These are phyloP conservation scores for Sciurus carolinensis DNA, from an alignment of 2,797 vertebrate species.

Conservation along the genomic window DNA sequence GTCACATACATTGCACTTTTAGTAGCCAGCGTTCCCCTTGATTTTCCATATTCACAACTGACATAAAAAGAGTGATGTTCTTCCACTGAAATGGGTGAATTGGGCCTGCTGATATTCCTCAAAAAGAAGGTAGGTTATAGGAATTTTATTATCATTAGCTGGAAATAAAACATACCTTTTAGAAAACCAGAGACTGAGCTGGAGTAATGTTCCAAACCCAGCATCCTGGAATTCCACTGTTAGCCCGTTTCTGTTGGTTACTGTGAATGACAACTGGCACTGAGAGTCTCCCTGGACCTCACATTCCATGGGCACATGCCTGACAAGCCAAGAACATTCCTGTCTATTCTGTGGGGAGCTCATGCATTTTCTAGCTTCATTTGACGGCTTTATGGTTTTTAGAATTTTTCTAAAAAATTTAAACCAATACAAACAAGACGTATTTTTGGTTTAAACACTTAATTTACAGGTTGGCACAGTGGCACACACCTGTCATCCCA, in stretches of 20 bases:
- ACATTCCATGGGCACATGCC: accelerated
- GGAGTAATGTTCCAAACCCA: too few species aligned
- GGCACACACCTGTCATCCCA: too few species aligned
- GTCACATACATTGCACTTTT: neutral
- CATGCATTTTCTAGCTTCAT: accelerated
- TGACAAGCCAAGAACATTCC: accelerated
- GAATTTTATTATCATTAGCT: neutral
- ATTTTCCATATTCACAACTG: neutral
- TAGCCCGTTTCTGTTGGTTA: accelerated
- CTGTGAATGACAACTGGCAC: accelerated
- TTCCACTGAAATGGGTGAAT: accelerated
- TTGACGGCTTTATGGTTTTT: neutral
- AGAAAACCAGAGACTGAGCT: too few species aligned
- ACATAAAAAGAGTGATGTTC: neutral
- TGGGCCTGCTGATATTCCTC: neutral
- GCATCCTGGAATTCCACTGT: neutral
- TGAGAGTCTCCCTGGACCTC: neutral
- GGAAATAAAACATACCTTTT: accelerated
- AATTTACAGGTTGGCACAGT: too few species aligned
- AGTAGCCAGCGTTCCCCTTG: neutral
- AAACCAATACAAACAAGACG: accelerated
- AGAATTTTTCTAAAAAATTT: neutral
- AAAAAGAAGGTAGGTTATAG: neutral
- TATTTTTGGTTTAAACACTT: neutral
- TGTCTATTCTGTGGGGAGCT: accelerated